These are phyloP conservation scores for Netelia virgata DNA, from an alignment of 2,888 invertebrate genomes.

Conservation along the genomic window DNA sequence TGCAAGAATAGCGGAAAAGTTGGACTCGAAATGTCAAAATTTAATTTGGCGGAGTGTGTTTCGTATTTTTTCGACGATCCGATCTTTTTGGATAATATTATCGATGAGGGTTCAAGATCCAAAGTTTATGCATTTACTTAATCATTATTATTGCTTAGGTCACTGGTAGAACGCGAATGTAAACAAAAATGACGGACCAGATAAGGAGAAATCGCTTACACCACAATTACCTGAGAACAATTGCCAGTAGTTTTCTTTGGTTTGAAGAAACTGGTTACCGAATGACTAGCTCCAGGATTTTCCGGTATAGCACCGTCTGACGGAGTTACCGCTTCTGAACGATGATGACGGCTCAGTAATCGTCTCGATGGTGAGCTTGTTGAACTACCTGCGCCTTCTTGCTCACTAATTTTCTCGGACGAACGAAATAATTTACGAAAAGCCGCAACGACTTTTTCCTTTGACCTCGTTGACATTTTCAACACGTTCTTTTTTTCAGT, in stretches of 20 bases:
- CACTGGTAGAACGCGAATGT: too few species aligned
- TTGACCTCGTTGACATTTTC: slow-evolving; percentile 91
- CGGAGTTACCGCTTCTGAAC: slow-evolving; percentile 82
- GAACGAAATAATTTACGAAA: slow-evolving; percentile 92
- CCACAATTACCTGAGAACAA: slow-evolving; percentile 75
- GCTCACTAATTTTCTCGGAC: slow-evolving; percentile 89
- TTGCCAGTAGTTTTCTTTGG: slow-evolving; percentile 78
- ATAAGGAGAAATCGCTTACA: too few species aligned
- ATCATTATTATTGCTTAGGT: too few species aligned
- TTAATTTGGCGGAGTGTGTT: too few species aligned
- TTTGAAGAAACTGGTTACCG: slow-evolving; percentile 80
- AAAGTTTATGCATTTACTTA: too few species aligned
- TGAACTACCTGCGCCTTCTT: slow-evolving; percentile 86
- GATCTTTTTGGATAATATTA: too few species aligned
- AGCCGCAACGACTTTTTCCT: slow-evolving; percentile 93
- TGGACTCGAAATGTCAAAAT: too few species aligned
- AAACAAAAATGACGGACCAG: too few species aligned
- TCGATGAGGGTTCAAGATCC: too few species aligned
- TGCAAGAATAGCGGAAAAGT: too few species aligned
- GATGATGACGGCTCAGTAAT: slow-evolving; percentile 81
- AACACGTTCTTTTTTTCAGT: slow-evolving; percentile 8
- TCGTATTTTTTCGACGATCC: too few species aligned
- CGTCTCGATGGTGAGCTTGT: slow-evolving; percentile 88
- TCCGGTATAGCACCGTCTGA: slow-evolving; percentile 79
- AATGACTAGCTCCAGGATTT: slow-evolving; percentile 78